Evolutionary conservation across 2,113 vertebrate species (phyloP), one percentile per base, ranked within the genome.

Genomic region (Phoxinus phoxinus): DNA sequence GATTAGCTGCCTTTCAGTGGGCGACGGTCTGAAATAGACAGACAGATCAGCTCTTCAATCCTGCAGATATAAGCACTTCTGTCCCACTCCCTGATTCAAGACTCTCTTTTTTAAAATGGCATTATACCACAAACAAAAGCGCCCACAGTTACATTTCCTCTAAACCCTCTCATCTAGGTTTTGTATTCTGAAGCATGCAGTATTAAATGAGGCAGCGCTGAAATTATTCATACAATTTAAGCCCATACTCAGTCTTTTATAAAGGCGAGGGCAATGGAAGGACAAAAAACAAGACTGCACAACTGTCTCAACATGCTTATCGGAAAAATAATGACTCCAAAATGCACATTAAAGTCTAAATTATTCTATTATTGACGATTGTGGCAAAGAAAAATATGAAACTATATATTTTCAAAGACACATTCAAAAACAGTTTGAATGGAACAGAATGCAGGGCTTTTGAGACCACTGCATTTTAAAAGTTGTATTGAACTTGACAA

Each of bases 1-100:
- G 93, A 99, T 99, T 90, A 99, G 97, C 92, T 99, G 98, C 93
- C 98, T 95, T 91, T 99, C 98, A 37, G 97, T 97, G 89, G 98
- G 96, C 69, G 97, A 97, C 86, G 96, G 96, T 95, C 98, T 99
- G 95, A 67, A 91, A 91, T 0, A 71, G 89, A 91, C 90, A 91
- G 87, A 95, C 37, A 84, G 19, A 88, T 72, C 82, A 69, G 30
- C 23, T 67, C 59, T 77, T 65, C 63, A 79, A 46, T 81, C 76
- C 30, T 32, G 67, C 74, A 81, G 56, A 85, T 69, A 77, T 59
- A 59, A 77, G 69, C 56, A 83, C 76, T 37, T 71, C 30, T 19
- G 7, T 25, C 37, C 17, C 41, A 53, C 46, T 87, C 10, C 51
- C 10, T 25, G 21, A 72, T 87, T 87, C 53, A 48, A 56, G 8